Evolutionary conservation across 1,140 invertebrate species (phyloP), one percentile per base, ranked within the genome.

Genomic region (Drosophila jambulina): DNA sequence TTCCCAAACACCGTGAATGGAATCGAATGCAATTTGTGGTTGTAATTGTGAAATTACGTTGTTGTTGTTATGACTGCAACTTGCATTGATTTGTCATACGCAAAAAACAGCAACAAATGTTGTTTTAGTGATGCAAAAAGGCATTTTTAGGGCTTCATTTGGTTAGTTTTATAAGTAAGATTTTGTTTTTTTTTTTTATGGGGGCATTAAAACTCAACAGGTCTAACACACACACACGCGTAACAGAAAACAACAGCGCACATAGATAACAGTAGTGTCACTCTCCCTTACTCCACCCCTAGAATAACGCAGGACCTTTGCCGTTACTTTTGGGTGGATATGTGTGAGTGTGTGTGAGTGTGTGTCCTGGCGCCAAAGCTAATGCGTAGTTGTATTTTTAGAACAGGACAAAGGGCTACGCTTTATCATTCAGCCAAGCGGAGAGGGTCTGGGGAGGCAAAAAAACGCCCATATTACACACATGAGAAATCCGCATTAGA

Each of bases 371-470:
- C 54, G 70, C 65, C 70, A 70, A 51, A 46, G 54, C 46, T 60
- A 78, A 68, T 77, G 75, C 75, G 75, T 77, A 68, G 75, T 69
- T 77, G 23, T 76, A 76, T 65, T 65, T 77, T 54, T 77, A 77
- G 75, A 59, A n/a, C 62, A 19, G 48, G 54, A 68, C 27, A 40
- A 58, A 36, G 34, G 48, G 23, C 46, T 53, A 27, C 9, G 46
- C 36, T 65, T 43, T 54, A 67, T 63, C 63, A 63, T 23, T 45
- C 32, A 36, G 23, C n/a, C 23, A 4, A 36, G n/a, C 17, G 19
- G 21, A 34, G 15, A 10, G 32, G 10, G 21, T 10, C 2, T 12
- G 21, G 59, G 21, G 1, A 43, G 12, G 36, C 13, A 12, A 29
- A 67, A 67, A 63, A 51, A 70, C 62, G 67, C 67, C 67, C 67